phyloP scores from a whole-genome alignment of 1,140 invertebrate species.

The Drosophila murphyi region DNA sequence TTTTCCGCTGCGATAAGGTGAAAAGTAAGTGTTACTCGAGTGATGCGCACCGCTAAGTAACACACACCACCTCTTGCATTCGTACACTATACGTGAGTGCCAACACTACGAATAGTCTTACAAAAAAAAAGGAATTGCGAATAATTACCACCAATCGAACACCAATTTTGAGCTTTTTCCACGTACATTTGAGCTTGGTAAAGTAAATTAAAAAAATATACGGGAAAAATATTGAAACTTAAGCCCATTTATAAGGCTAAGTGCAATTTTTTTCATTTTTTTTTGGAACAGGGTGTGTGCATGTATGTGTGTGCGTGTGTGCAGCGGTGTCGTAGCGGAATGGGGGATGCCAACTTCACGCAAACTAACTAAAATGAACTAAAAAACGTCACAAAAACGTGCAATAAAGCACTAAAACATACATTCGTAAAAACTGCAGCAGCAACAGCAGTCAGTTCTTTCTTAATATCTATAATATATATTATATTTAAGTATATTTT shows the following conservation, averaged over 20 bases:
- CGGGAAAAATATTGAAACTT: neutral
- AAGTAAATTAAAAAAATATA: neutral
- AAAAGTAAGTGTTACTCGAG: neutral
- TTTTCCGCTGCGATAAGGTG: neutral
- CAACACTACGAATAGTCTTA: constrained; percentile 20
- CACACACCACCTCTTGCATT: constrained; percentile 9
- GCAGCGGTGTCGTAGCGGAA: constrained; percentile 9
- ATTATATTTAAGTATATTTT: too few species aligned
- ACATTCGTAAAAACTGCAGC: too few species aligned
- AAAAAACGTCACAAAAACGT: constrained; percentile 27
- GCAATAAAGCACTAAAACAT: constrained; percentile 21
- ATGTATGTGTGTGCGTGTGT: neutral
- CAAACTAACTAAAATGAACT: neutral
- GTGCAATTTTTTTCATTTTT: neutral
- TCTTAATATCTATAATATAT: neutral
- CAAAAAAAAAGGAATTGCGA: neutral
- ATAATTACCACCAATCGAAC: neutral
- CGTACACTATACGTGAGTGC: constrained; percentile 35
- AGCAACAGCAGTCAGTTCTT: constrained; percentile 14
- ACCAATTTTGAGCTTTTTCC: neutral
- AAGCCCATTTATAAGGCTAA: neutral
- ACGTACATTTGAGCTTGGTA: neutral
- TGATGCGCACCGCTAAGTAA: constrained; percentile 9
- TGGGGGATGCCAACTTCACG: constrained; percentile 32
- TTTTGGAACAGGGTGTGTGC: neutral